These are phyloP conservation scores for Vanessa tameamea DNA, from an alignment of 1,140 invertebrate genomes.

Conservation along the genomic window DNA sequence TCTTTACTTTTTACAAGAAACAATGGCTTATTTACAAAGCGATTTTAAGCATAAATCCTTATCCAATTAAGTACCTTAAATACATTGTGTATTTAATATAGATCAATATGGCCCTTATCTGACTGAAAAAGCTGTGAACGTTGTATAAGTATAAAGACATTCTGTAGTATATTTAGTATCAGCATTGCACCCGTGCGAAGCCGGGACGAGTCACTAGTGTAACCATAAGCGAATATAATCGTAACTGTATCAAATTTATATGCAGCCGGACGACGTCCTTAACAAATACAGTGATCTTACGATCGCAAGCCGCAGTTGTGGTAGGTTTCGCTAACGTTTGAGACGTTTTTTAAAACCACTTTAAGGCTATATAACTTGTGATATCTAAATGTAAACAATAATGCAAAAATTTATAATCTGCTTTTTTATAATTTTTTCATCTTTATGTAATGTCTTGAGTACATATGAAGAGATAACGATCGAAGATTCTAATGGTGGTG, in stretches of 20 bases:
- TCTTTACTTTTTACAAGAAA: too few species aligned
- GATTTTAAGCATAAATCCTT: too few species aligned
- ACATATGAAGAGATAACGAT: constrained; percentile 24
- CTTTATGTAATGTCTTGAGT: constrained; percentile 14
- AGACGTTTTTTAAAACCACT: constrained; percentile 6
- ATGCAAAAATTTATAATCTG: constrained; percentile 16
- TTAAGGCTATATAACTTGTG: neutral
- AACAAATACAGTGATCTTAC: neutral
- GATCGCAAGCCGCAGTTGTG: constrained; percentile 11
- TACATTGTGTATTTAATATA: too few species aligned
- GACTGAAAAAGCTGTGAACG: too few species aligned
- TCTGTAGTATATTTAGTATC: too few species aligned
- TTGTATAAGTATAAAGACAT: too few species aligned
- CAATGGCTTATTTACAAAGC: too few species aligned
- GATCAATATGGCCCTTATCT: too few species aligned
- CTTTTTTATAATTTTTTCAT: constrained; percentile 5
- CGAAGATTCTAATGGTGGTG: constrained; percentile 15
- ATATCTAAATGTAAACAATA: neutral
- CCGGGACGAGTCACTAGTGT: too few species aligned
- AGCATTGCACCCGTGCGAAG: too few species aligned
- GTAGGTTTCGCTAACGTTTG: constrained; percentile 5
- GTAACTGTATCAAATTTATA: neutral
- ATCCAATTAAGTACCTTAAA: too few species aligned
- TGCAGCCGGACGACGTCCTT: constrained; percentile 14
- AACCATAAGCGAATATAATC: too few species aligned